Evolutionary conservation across 2,888 invertebrate species (phyloP), one percentile per base, ranked within the genome.

Genomic region (Stenolophus ochropezus): DNA sequence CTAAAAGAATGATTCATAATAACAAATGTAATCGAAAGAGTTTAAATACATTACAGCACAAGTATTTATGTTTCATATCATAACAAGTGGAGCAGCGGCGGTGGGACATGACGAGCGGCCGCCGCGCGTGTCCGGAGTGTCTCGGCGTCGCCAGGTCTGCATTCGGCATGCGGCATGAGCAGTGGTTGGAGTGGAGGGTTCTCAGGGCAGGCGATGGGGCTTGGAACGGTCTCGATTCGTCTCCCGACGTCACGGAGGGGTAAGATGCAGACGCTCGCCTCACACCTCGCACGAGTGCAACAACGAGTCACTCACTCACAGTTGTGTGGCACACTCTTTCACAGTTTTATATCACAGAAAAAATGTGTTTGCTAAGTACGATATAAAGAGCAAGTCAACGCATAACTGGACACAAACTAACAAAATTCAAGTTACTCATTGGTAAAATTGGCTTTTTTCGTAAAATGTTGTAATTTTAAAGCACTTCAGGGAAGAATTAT

Each of bases 401-500:
- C 81, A 81, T 81, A 81, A 78, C 25, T 82, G 71, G 77, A 82
- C 78, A 82, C 73, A 82, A 81, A 78, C 42, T 73, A 82, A 78
- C 73, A 71, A 61, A 82, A 78, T 81, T 74, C 81, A 81, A 75
- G 81, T 81, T 81, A 73, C 80, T 80, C 73, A 73, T 80, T 80
- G 80, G 73, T 80, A 81, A 81, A 61, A 81, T 74, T 81, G 81
- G 74, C 81, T 81, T 81, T 80, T n/a, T 75, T 81, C 81, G 81
- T 81, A 81, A 81, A 81, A 81, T 75, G 74, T 81, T 81, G 75
- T 81, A 86, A 88, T 86, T 85, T 88, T 89, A 89, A 89, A 89
- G 89, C 89, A 89, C 89, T 89, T 89, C 88, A 89, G 89, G 89
- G 89, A 89, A 89, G 89, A 89, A 89, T 89, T 88, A 87, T 87